Evolutionary conservation across 2,888 invertebrate genomes (phyloP), one percentile per base, ranked within the genome.

Genomic region (Chirona hameri): DNA sequence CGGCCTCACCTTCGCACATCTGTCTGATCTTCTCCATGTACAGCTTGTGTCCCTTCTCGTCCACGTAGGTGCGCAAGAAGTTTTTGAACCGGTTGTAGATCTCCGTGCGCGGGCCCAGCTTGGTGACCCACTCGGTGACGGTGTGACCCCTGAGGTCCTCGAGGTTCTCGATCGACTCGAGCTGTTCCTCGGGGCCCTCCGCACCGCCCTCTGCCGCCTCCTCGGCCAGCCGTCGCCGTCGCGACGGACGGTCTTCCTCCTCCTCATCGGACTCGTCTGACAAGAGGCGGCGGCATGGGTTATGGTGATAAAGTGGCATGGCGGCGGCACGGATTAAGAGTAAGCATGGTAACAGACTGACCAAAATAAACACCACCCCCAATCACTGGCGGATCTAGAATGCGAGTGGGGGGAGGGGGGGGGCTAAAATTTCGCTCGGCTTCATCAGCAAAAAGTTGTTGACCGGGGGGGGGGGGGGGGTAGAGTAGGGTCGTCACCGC

Each of bases 61-160:
- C 96, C 0, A 94, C 93, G 88, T 92, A 97, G 21, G 96, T 97
- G 55, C 97, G 91, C 29, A 99, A 89, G 88, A 99, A 98, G 87
- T 95, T 96, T 88, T 96, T 97, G 86, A 91, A 91, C 87, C 96
- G 92, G 89, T 99, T 98, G 83, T 95, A 93, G 85, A 99, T 98
- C 90, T 99, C 99, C 21, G 96, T 97, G 82, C 95, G 92, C 0
- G 99, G 98, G 0, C 96, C 98, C 85, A 97, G 89, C 95, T 98
- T 96, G 82, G 94, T 92, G 0, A 99, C 98, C 97, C 99, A 99
- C 86, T 99, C 98, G 86, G 95, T 94, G 3, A 96, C 94, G 0
- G 95, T 91, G 87, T 98, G 94, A 0, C 99, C 99, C 87, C 98
- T 97, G 10, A 97, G 98, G 86, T 99, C 99, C 88, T 99, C 99